phyloP scores from a whole-genome alignment of 2,113 vertebrate genomes.

The Daboia siamensis region DNA sequence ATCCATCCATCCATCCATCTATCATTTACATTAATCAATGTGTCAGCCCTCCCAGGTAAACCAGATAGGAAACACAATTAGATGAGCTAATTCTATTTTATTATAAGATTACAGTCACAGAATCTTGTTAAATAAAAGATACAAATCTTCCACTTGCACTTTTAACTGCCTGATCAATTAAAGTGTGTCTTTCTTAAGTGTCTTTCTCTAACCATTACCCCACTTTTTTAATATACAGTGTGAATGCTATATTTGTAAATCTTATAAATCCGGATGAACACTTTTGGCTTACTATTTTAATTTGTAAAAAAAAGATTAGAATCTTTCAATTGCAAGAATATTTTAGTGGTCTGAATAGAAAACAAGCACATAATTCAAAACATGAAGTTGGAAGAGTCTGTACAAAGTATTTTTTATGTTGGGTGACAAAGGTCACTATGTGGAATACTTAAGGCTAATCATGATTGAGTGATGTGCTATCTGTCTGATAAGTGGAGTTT shows the following conservation, averaged over 20 bases:
- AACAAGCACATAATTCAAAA: slow-evolving; percentile 29
- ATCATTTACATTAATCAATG: not conserved
- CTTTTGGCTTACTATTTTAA: slow-evolving; percentile 37
- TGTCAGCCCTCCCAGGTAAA: not conserved
- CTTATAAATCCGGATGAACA: slow-evolving; percentile 40
- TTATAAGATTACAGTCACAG: not conserved
- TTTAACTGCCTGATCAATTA: not conserved
- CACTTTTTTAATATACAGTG: not conserved
- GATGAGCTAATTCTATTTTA: not conserved
- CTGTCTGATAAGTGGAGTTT: slow-evolving; percentile 70
- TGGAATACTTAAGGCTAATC: slow-evolving; percentile 68
- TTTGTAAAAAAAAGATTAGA: slow-evolving; percentile 26
- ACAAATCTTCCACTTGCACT: not conserved
- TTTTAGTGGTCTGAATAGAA: slow-evolving; percentile 31
- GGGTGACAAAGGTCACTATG: slow-evolving; percentile 60
- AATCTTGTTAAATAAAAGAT: not conserved
- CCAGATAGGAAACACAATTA: not conserved
- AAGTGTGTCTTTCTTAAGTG: not conserved
- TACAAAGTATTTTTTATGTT: slow-evolving; percentile 59
- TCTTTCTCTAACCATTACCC: not conserved
- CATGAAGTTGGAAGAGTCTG: slow-evolving; percentile 41
- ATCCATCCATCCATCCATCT: too few relatives aligned
- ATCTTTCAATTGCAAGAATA: slow-evolving; percentile 28
- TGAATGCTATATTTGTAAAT: slow-evolving; percentile 28
- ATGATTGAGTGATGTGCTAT: slow-evolving; percentile 75